These are phyloP conservation scores for Lagria hirta DNA, from an alignment of 2,888 invertebrate species.

Conservation along the genomic window DNA sequence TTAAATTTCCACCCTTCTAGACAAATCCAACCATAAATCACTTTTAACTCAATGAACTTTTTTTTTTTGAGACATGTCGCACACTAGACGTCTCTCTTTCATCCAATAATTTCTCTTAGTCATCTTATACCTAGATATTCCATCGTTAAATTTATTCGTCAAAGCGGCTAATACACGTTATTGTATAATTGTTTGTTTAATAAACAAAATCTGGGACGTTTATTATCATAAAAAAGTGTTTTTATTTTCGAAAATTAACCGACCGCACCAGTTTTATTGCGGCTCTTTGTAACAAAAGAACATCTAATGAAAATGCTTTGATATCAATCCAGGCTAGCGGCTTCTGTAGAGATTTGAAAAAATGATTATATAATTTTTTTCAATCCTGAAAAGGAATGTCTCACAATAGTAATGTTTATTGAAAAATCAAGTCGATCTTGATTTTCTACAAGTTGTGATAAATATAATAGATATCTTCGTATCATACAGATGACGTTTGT, in stretches of 20 bases:
- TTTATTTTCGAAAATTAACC: constrained; percentile 10
- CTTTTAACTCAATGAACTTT: constrained; percentile 14
- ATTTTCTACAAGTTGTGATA: no score
- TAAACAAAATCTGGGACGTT: constrained; percentile 10
- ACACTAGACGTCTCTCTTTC: constrained; percentile 5
- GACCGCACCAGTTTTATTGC: constrained; percentile 9
- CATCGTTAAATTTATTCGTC: background rate
- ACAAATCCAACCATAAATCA: constrained; percentile 7
- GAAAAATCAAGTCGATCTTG: no score
- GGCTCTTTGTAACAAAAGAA: constrained; percentile 1
- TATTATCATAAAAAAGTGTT: constrained; percentile 7
- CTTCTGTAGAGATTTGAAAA: no score
- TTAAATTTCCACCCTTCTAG: constrained; percentile 7
- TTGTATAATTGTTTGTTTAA: constrained; percentile 9
- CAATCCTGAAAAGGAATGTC: no score
- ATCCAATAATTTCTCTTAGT: constrained; percentile 5
- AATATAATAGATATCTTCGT: no score
- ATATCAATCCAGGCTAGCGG: no score
- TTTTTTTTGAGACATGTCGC: background rate
- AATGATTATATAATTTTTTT: no score
- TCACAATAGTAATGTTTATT: no score
- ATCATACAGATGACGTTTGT: no score
- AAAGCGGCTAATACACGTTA: background rate
- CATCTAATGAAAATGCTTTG: no score
- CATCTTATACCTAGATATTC: constrained; percentile 14